Evolutionary conservation across 2,797 vertebrate species (phyloP).

Genomic region (Pteropus rufus): DNA sequence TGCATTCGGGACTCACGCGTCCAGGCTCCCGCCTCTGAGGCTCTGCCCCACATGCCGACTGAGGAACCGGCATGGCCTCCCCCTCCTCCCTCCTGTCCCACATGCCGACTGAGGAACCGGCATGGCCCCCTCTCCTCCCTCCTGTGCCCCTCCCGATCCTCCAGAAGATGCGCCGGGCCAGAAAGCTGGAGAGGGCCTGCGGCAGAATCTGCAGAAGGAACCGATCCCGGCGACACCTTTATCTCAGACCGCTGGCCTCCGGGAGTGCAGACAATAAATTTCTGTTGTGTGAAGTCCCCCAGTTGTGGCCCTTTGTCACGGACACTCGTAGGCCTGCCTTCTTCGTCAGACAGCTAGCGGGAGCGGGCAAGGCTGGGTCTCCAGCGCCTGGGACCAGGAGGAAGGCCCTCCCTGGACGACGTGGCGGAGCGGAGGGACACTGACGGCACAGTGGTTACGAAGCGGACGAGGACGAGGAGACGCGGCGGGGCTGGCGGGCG

Average conservation of each 20-base stretch:
- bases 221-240: not conserved
- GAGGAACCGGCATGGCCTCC: not conserved
- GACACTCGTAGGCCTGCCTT: not conserved
- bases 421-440: rapidly evolving
- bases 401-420: rapidly evolving
- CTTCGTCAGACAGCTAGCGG: rapidly evolving
- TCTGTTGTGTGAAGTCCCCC: not conserved
- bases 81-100: no score
- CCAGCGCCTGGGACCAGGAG: not conserved
- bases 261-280: no score
- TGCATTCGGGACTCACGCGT: not conserved
- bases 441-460: no score
- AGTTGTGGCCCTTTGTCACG: not conserved
- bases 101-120: not conserved
- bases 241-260: no score
- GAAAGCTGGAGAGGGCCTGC: not conserved
- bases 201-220: not conserved
- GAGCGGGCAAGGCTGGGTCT: no score
- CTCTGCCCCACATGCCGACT: not conserved
- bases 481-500: no score
- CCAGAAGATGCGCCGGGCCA: not conserved
- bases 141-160: not conserved
- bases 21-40: not conserved
- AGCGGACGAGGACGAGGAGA: no score
- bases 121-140: not conserved